Evolutionary conservation across 2,797 vertebrate genomes (phyloP).

Genomic region (Diplodus puntazzo): DNA sequence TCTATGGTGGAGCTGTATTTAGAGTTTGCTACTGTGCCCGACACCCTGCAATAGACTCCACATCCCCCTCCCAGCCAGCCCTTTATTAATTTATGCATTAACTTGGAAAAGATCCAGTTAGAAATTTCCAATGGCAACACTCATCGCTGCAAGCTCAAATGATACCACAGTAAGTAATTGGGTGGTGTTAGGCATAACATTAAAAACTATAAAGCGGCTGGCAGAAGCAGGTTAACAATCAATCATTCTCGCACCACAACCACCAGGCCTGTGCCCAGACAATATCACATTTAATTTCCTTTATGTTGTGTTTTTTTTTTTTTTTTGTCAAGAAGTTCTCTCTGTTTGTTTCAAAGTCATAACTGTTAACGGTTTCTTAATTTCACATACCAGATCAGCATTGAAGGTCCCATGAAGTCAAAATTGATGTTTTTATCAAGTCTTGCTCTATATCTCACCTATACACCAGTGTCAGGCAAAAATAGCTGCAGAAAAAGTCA

Average conservation of each 20-base stretch:
- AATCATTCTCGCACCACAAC: slow-evolving; percentile 58
- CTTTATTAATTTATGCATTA: slow-evolving; percentile 84
- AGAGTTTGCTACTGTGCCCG: slow-evolving; percentile 37
- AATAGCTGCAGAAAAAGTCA: too few species aligned
- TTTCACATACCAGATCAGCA: slow-evolving; percentile 9
- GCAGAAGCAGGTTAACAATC: slow-evolving; percentile 72
- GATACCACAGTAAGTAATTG: slow-evolving; percentile 82
- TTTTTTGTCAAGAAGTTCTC: slow-evolving; percentile 47
- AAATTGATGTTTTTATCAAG: too few species aligned
- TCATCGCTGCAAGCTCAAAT: slow-evolving; percentile 66
- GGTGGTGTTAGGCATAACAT: slow-evolving; percentile 77
- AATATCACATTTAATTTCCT: slow-evolving; percentile 62
- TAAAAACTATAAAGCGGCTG: slow-evolving; percentile 70
- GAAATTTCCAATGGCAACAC: slow-evolving; percentile 69
- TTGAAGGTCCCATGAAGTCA: too few species aligned
- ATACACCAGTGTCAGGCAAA: too few species aligned
- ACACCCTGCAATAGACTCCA: slow-evolving; percentile 30
- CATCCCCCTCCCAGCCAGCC: slow-evolving; percentile 39
- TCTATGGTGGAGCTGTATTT: slow-evolving; percentile 32
- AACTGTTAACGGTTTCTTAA: background rate
- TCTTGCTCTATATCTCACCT: too few species aligned
- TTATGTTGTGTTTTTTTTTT: slow-evolving; percentile 45
- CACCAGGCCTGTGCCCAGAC: slow-evolving; percentile 25
- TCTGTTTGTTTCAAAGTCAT: background rate
- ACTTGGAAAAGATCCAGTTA: slow-evolving; percentile 81